phyloP scores from a whole-genome alignment of 2,797 vertebrate species.

The Enteromius paludinosus region DNA sequence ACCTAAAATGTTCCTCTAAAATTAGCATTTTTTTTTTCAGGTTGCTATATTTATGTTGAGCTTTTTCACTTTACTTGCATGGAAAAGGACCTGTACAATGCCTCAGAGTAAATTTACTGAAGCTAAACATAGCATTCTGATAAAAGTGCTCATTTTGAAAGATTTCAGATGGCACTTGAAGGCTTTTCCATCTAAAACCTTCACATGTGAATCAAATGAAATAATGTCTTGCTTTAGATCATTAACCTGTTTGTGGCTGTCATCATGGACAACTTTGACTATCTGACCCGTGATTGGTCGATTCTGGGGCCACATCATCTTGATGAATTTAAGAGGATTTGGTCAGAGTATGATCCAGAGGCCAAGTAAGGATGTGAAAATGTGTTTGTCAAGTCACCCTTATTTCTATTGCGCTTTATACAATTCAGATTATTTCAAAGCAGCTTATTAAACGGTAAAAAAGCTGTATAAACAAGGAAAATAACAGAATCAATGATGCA shows the following conservation, averaged over 20 bases:
- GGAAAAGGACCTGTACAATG: neutral
- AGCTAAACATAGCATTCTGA: neutral
- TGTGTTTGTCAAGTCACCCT: neutral
- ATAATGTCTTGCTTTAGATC: conserved; percentile 79
- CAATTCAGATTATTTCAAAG: neutral
- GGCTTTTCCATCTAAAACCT: neutral
- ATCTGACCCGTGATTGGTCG: conserved; percentile 98
- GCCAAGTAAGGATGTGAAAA: conserved; percentile 87
- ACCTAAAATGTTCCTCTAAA: too few species aligned
- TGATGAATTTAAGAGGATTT: conserved; percentile 99
- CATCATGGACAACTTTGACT: conserved; percentile 99
- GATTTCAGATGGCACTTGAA: neutral
- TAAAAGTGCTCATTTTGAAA: neutral
- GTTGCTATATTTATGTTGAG: too few species aligned
- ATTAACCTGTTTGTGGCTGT: conserved; percentile 99
- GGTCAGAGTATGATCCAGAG: conserved; percentile 99
- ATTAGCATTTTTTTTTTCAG: too few species aligned
- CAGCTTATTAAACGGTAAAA: neutral
- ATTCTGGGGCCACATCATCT: conserved; percentile 98
- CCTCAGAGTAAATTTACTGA: neutral
- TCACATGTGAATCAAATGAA: neutral
- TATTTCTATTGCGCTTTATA: neutral
- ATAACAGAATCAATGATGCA: neutral
- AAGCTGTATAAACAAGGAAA: neutral
- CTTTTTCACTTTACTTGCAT: neutral